Evolutionary conservation across 2,113 vertebrate species (phyloP).

Genomic region (Montifringilla adamsi): DNA sequence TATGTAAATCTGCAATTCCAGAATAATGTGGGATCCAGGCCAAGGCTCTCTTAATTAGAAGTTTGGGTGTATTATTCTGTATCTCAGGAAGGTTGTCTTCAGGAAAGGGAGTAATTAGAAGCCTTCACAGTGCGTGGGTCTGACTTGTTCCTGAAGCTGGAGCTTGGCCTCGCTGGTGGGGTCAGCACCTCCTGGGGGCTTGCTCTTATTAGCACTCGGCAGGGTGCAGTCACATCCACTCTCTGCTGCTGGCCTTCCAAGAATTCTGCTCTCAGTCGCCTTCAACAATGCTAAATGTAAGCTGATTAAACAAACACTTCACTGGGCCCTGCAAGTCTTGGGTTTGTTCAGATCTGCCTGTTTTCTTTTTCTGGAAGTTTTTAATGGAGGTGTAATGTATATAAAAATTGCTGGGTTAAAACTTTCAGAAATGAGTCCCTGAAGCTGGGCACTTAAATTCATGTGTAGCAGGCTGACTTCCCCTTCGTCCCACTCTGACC

Average conservation of each 20-base stretch:
- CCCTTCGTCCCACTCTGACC: fast-evolving
- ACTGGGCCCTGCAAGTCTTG: background rate
- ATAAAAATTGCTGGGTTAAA: background rate
- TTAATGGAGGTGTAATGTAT: background rate
- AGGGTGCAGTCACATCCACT: background rate
- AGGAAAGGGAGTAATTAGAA: background rate
- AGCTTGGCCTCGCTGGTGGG: fast-evolving
- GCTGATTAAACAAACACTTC: background rate
- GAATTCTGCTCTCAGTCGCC: background rate
- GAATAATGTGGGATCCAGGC: background rate
- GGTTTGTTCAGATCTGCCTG: background rate
- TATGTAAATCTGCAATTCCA: background rate
- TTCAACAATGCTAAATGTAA: background rate
- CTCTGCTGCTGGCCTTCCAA: background rate
- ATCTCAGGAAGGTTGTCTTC: background rate
- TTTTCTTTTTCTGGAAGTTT: background rate
- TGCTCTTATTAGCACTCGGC: background rate
- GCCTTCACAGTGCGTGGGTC: background rate
- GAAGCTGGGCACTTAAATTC: background rate
- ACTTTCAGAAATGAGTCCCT: background rate
- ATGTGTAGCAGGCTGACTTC: background rate
- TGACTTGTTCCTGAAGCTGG: background rate
- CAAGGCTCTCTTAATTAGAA: background rate
- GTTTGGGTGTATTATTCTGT: background rate
- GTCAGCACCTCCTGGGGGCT: background rate